These are phyloP conservation scores for Sphaerophoria rueppellii DNA, from an alignment of 2,888 invertebrate species.

Conservation along the genomic window DNA sequence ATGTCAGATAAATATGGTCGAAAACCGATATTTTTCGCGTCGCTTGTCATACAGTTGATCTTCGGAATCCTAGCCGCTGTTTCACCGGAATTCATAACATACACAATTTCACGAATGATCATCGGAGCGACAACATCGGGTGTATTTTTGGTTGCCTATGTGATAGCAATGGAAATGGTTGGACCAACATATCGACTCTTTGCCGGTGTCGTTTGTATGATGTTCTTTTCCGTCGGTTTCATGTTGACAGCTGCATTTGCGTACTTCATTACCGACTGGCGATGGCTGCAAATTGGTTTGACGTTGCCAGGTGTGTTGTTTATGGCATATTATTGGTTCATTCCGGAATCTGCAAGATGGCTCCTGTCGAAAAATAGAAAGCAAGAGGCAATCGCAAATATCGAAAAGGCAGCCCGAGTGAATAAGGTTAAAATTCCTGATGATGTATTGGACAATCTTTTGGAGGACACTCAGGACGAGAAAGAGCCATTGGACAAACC, in stretches of 20 bases:
- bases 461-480: constrained; percentile 82
- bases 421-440: constrained; percentile 85
- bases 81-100: constrained; percentile 87
- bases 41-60: constrained; percentile 87
- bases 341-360: constrained; percentile 90
- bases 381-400: constrained; percentile 85
- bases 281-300: constrained; percentile 87
- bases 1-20: constrained; percentile 89
- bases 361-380: constrained; percentile 86
- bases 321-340: constrained; percentile 88
- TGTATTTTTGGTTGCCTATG: constrained; percentile 90
- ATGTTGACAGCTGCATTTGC: constrained; percentile 87
- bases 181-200: constrained; percentile 87
- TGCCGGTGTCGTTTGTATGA: constrained; percentile 88
- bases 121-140: constrained; percentile 90
- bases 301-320: constrained; percentile 87
- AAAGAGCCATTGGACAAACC: constrained; percentile 75
- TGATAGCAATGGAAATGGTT: constrained; percentile 90
- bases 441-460: constrained; percentile 83
- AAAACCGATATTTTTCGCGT: constrained; percentile 88
- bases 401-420: constrained; percentile 86
- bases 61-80: constrained; percentile 87
- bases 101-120: constrained; percentile 86
- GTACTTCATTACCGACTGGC: constrained; percentile 87
- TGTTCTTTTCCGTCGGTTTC: constrained; percentile 89